Base-by-base conservation (phyloP, 2,888 invertebrate species). In the Ethmia dodecea region DNA sequence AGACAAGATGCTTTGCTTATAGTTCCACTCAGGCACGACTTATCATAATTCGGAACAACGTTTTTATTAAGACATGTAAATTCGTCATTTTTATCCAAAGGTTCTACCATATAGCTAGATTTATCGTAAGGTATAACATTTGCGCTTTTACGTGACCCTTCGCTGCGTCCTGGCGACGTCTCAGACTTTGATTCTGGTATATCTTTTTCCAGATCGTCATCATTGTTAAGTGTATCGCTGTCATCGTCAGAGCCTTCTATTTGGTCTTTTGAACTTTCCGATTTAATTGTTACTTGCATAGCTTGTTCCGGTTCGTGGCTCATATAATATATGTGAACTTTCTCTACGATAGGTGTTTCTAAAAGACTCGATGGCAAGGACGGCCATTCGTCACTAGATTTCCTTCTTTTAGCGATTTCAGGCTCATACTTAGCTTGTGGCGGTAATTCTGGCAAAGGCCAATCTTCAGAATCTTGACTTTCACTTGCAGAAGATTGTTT, bases 301-400 rank as follows among this genome's bases (percentile, higher is more conserved):
- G 94, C 92, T 71, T 91, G 93, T 74, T 94, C 93, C 0, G 91
- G 91, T 58, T 93, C 92, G 22, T 92, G 90, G 49, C 89, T 91
- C 79, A 93, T 90, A 52, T 93, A 94, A 60, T 92, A 94, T 12
- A 93, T 93, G 66, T 94, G 93, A 3, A 94, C 90, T 67, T 92
- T 93, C 55, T 93, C 93, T 12, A 93, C 89, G 5, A 93, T 88
- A 0, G 92, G 91, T 3, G 90, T 90, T 55, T 92, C 93, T 36
- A 91, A 84, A 12, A 92, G 84, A 40, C 90, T 90, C 0, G 93
- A 92, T 5, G 94, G 93, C 0, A 94, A 92, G 26, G 94, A 93
- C 0, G 94, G 94, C 93, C 94, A 94, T 49, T 93, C 92, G 47
- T 92, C 92, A 63, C 93, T 92, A 8, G 89, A 89, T 47, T 70